phyloP scores from a whole-genome alignment of 2,113 vertebrate species.

The Chauna torquata region DNA sequence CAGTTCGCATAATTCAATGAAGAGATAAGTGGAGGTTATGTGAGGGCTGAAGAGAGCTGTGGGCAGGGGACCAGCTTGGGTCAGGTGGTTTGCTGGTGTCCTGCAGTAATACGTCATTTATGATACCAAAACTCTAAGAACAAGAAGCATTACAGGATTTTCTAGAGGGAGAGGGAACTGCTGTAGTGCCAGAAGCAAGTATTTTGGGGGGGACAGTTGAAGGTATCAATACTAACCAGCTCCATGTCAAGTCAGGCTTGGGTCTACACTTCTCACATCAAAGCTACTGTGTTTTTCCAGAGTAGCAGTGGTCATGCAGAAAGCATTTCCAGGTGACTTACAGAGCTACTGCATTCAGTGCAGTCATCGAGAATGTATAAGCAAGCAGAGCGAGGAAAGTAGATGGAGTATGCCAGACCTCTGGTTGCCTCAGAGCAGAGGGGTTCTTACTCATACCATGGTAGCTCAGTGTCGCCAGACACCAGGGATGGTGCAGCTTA shows the following conservation, averaged over 20 bases:
- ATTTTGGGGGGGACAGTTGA: background rate
- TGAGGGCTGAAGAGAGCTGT: background rate
- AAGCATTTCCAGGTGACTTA: slow-evolving; percentile 9
- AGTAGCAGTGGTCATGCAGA: background rate
- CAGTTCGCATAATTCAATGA: background rate
- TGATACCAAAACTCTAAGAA: background rate
- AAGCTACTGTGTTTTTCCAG: background rate
- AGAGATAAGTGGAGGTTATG: background rate
- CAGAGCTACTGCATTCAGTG: background rate
- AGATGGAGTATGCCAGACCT: background rate
- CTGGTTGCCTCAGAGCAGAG: background rate
- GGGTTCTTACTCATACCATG: background rate
- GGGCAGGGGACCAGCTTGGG: background rate
- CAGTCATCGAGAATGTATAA: slow-evolving; percentile 23
- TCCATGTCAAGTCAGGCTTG: background rate
- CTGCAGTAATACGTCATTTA: background rate
- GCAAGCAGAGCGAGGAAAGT: background rate
- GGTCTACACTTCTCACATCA: background rate
- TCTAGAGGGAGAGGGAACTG: background rate
- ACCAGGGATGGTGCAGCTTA: background rate
- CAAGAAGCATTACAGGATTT: background rate
- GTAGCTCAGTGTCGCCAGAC: background rate
- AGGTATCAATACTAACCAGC: background rate
- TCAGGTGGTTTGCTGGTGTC: background rate
- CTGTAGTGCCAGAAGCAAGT: background rate